These are phyloP conservation scores for Trinorchestia longiramus DNA, from an alignment of 1,140 invertebrate genomes.

Conservation along the genomic window DNA sequence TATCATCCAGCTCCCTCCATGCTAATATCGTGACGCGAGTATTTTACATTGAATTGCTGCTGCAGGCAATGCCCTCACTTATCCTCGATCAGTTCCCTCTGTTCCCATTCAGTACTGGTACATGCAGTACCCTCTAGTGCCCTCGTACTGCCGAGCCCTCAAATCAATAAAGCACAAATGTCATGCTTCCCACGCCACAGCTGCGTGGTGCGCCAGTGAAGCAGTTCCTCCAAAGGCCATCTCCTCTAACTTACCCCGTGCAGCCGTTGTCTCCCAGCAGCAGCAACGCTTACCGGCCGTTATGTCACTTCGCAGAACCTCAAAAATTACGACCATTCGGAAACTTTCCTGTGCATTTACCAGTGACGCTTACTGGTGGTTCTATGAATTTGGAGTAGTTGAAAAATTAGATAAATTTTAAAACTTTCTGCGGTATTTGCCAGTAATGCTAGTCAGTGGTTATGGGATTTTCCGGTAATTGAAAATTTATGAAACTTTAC, in stretches of 20 bases:
- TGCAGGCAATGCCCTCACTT: neutral
- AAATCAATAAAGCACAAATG: constrained; percentile 35
- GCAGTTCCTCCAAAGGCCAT: neutral
- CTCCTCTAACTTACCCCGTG: neutral
- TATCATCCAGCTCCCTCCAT: neutral
- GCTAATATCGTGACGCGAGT: neutral
- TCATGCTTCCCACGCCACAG: constrained; percentile 24
- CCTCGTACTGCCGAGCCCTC: neutral
- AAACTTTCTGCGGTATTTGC: too few species aligned
- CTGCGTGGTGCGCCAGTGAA: neutral
- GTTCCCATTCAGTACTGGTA: neutral
- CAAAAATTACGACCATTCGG: too few species aligned
- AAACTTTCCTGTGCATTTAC: too few species aligned
- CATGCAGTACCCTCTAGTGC: constrained; percentile 3
- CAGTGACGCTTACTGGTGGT: too few species aligned
- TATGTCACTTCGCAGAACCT: too few species aligned
- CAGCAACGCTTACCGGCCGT: neutral
- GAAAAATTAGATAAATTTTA: too few species aligned
- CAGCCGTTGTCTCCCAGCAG: neutral
- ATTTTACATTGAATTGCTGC: neutral
- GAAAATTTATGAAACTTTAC: too few species aligned
- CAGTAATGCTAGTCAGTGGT: too few species aligned
- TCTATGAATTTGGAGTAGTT: too few species aligned
- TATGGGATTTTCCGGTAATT: too few species aligned
- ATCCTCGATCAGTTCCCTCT: neutral